These are phyloP conservation scores for Ctenopoma kingsleyae DNA, from an alignment of 2,797 vertebrate species.

Conservation along the genomic window DNA sequence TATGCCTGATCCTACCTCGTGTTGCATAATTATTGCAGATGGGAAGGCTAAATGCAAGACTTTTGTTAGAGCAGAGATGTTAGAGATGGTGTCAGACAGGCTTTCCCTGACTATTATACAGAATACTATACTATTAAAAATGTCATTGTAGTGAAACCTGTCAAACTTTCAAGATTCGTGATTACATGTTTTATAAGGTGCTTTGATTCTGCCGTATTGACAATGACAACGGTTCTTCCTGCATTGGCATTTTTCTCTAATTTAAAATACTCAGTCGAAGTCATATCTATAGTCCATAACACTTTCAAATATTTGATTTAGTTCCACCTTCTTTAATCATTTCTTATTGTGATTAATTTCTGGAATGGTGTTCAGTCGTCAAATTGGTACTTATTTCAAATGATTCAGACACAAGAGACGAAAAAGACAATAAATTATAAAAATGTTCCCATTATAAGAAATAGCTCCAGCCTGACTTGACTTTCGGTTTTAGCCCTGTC, in stretches of 20 bases:
- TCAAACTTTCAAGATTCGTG: constrained; percentile 2
- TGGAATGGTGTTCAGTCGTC: constrained; percentile 16
- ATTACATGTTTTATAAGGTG: background rate
- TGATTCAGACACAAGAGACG: constrained; percentile 27
- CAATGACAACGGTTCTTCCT: constrained; percentile 1
- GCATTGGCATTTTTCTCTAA: background rate
- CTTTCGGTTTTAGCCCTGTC: constrained; percentile 31
- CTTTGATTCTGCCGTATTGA: background rate
- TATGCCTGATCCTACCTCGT: constrained; percentile 64
- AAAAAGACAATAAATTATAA: constrained; percentile 32
- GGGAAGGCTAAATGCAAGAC: constrained; percentile 35
- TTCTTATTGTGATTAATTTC: constrained; percentile 29
- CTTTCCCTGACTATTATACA: constrained; percentile 12
- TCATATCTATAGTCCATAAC: constrained; percentile 15
- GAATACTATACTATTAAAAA: background rate
- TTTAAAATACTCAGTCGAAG: constrained; percentile 8
- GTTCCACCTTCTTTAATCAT: constrained; percentile 16
- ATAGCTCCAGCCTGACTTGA: constrained; percentile 12
- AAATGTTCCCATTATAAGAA: constrained; percentile 32
- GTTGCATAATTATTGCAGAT: constrained; percentile 74
- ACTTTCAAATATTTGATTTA: constrained; percentile 42
- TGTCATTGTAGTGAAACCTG: constrained; percentile 14
- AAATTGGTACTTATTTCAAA: constrained; percentile 15
- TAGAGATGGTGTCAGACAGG: constrained; percentile 24
- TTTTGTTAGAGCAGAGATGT: constrained; percentile 16